phyloP scores from a whole-genome alignment of 1,140 invertebrate species.

The Drosophila kikkawai region DNA sequence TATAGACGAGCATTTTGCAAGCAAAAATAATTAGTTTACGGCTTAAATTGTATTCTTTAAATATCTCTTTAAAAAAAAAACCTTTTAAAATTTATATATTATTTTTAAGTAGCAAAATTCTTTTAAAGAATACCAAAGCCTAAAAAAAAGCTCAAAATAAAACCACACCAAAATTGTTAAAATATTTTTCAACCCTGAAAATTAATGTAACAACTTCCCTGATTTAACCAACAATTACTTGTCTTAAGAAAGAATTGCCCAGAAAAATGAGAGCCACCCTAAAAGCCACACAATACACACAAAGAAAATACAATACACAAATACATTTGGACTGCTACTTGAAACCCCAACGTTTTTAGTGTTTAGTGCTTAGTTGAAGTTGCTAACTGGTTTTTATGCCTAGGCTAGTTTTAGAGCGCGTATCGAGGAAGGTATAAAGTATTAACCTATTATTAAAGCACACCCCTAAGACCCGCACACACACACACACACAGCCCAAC shows the following conservation, averaged over 20 bases:
- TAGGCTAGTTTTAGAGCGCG: slow-evolving; percentile 57
- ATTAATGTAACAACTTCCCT: not conserved
- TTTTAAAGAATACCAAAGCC: not conserved
- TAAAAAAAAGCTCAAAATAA: not conserved
- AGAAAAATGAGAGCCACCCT: slow-evolving; percentile 1
- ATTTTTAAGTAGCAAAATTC: slow-evolving; percentile 8
- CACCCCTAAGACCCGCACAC: slow-evolving; percentile 13
- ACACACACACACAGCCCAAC: slow-evolving; percentile 33
- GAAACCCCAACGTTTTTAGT: slow-evolving; percentile 80
- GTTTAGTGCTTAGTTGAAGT: slow-evolving; percentile 72
- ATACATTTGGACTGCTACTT: slow-evolving; percentile 84
- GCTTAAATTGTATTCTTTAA: not conserved
- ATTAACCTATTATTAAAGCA: slow-evolving; percentile 68
- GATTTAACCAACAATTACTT: slow-evolving; percentile 6
- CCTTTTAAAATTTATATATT: not conserved
- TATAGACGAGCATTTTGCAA: not conserved
- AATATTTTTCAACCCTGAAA: not conserved
- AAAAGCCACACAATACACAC: not conserved
- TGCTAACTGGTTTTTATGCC: slow-evolving; percentile 75
- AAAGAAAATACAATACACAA: slow-evolving; percentile 21
- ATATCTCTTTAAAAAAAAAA: not conserved
- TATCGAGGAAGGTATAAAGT: slow-evolving; percentile 54
- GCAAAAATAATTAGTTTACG: not conserved
- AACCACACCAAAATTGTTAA: not conserved
- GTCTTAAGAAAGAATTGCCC: not conserved